A percentile compares a stretch with the other conserved stretches of the same genome.
Conservation (phyloP, 2,888 invertebrate species). For the Leucophenga maculata region DNA sequence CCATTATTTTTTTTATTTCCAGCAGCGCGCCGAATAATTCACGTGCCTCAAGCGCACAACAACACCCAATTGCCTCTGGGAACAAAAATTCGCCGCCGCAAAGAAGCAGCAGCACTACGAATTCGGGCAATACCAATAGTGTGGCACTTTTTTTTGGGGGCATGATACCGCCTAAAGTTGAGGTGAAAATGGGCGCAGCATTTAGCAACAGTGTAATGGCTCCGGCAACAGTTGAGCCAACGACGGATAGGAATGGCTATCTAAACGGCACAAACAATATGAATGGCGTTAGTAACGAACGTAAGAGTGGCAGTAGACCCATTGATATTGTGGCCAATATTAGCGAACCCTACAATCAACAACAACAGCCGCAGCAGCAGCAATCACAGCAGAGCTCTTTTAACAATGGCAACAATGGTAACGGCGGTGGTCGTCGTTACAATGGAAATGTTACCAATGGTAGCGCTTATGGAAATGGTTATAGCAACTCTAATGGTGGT, state of each 20-base stretch:
- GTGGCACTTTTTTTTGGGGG: conserved; percentile 69
- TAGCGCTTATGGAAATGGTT: conserved; percentile 41
- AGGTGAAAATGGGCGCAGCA: conserved; percentile 63
- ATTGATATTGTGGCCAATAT: conserved; percentile 65
- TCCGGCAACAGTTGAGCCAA: too few relatives aligned
- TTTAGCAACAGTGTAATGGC: conserved; percentile 36
- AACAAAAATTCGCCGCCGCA: conserved; percentile 45
- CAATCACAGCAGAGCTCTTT: conserved; percentile 30
- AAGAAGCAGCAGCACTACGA: conserved; percentile 40
- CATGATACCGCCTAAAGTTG: conserved; percentile 71
- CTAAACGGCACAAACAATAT: conserved; percentile 19
- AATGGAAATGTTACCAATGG: conserved; percentile 34
- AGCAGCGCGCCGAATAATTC: conserved; percentile 59
- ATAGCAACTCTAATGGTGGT: conserved; percentile 29
- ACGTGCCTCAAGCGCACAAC: conserved; percentile 46
- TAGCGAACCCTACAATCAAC: conserved; percentile 33
- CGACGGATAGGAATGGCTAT: too few relatives aligned
- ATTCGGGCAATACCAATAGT: conserved; percentile 52
- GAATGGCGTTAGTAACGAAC: conserved; percentile 20
- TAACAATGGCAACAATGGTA: conserved; percentile 37
- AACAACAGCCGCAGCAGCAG: conserved; percentile 25
- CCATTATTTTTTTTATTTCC: neutral
- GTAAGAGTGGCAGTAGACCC: conserved; percentile 56
- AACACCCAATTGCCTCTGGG: neutral
- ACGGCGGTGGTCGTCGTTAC: conserved; percentile 28